Evolutionary conservation across 2,113 vertebrate species (phyloP).

Genomic region (Aptenodytes patagonicus): DNA sequence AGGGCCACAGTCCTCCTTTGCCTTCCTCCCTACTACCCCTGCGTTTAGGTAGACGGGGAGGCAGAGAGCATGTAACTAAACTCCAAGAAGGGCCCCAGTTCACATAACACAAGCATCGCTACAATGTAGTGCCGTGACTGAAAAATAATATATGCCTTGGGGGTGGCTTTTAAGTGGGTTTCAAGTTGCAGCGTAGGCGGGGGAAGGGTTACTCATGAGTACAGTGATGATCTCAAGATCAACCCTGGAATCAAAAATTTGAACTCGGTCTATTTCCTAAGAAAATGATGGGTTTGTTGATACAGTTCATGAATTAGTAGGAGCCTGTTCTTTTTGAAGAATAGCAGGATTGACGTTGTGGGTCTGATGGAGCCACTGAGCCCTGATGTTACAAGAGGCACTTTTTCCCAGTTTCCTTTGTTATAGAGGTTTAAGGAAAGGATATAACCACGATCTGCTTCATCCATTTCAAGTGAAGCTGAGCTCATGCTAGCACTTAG

Average conservation of each 20-base stretch:
- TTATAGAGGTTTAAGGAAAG: background rate
- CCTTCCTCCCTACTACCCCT: background rate
- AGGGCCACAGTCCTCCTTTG: background rate
- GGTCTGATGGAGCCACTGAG: background rate
- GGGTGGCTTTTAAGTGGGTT: background rate
- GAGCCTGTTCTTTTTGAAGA: background rate
- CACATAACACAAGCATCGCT: background rate
- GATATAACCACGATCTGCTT: background rate
- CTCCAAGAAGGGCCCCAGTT: background rate
- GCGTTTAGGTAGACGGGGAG: background rate
- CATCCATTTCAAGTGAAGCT: background rate
- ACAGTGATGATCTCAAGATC: background rate
- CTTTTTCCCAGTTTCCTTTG: background rate
- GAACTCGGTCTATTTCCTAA: background rate
- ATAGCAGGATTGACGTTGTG: background rate
- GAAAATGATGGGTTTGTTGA: background rate
- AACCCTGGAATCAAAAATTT: background rate
- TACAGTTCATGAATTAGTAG: background rate
- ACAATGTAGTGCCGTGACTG: rapidly evolving
- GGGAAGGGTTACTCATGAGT: background rate
- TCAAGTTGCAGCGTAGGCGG: rapidly evolving
- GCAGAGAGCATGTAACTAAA: background rate
- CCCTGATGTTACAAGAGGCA: background rate
- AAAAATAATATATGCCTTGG: background rate
- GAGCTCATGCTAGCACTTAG: background rate